Evolutionary conservation across 2,113 vertebrate species (phyloP).

Genomic region (Falco punctatus): DNA sequence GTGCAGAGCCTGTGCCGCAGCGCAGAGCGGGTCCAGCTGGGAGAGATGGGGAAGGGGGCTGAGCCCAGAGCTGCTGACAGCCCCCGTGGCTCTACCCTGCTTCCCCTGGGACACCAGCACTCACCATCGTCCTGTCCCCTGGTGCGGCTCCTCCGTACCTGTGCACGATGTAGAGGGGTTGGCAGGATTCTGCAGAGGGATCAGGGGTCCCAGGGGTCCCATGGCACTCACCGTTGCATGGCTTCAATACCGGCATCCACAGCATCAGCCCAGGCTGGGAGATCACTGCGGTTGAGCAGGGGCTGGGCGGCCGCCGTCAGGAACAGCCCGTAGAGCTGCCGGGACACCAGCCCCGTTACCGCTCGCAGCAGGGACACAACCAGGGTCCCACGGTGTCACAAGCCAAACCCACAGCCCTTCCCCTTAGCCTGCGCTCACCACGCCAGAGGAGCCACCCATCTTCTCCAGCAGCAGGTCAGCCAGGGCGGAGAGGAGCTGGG

Average conservation of each 20-base stretch:
- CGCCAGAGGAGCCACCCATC: slow-evolving; percentile 95
- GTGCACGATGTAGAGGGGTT: not conserved
- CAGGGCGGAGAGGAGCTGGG: slow-evolving; percentile 77
- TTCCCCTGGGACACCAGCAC: not conserved
- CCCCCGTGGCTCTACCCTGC: too few relatives aligned
- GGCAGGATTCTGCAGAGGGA: not conserved
- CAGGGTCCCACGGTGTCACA: not conserved
- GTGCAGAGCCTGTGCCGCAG: slow-evolving; percentile 81
- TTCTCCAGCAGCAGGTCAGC: slow-evolving; percentile 85
- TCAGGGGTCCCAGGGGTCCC: not conserved
- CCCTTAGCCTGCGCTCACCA: slow-evolving; percentile 70
- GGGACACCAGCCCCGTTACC: not conserved
- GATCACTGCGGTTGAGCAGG: slow-evolving; percentile 64
- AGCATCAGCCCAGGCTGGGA: slow-evolving; percentile 83
- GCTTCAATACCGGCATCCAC: slow-evolving; percentile 88
- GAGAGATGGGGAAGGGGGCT: not conserved
- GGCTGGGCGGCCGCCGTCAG: slow-evolving; percentile 85
- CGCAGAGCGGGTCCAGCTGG: slow-evolving; percentile 91
- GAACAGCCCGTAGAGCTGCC: slow-evolving; percentile 90
- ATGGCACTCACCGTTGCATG: slow-evolving; percentile 81
- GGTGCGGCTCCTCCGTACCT: slow-evolving; percentile 86
- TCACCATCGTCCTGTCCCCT: slow-evolving; percentile 88
- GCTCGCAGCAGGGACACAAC: not conserved
- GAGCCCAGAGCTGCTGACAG: too few relatives aligned
- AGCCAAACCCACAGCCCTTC: rapidly evolving